These are phyloP conservation scores for Patagioenas fasciata DNA, from an alignment of 2,113 vertebrate genomes.

Conservation along the genomic window DNA sequence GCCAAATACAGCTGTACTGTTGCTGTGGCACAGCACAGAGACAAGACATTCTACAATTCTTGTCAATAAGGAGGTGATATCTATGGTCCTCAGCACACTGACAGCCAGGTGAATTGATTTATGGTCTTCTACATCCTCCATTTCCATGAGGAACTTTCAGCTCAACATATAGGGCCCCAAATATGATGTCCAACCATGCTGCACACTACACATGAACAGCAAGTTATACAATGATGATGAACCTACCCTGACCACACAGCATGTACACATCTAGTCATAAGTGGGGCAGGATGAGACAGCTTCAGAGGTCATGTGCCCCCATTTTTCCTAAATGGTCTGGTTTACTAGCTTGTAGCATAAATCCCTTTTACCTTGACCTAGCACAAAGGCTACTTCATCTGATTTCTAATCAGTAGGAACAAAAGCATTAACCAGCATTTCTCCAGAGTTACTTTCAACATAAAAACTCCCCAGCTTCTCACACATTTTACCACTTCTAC, in stretches of 20 bases:
- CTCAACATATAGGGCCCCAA: neutral
- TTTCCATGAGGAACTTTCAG: neutral
- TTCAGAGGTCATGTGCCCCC: accelerated
- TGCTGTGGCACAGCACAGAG: neutral
- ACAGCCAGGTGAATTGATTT: neutral
- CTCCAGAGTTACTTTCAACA: neutral
- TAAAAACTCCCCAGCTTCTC: neutral
- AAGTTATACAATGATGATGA: accelerated
- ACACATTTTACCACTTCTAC: neutral
- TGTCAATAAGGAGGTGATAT: neutral
- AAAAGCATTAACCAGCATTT: neutral
- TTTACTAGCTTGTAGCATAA: neutral
- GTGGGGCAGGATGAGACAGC: neutral
- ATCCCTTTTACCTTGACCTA: neutral
- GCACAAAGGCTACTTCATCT: neutral
- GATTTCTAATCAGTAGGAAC: neutral
- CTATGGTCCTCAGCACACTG: neutral
- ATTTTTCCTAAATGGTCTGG: neutral
- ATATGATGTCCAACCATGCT: neutral
- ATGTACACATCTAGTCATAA: neutral
- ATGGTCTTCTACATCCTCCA: neutral
- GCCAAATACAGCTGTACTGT: neutral
- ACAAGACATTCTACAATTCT: neutral
- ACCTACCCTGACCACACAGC: neutral
- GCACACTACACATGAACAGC: neutral